These are phyloP conservation scores for Bovichtus variegatus DNA, from an alignment of 2,797 vertebrate genomes.

Conservation along the genomic window DNA sequence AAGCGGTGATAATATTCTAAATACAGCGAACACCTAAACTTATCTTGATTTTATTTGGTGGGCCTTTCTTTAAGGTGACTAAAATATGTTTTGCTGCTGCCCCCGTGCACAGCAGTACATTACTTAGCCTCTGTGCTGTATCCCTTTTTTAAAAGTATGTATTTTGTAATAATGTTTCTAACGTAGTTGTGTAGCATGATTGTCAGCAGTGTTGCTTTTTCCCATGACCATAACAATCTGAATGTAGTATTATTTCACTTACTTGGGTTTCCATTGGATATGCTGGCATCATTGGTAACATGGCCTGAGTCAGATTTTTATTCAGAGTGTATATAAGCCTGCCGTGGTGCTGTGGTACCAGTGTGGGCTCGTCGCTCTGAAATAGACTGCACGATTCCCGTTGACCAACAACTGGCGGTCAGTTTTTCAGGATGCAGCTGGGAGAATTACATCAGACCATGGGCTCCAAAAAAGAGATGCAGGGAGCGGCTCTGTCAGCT, in stretches of 20 bases:
- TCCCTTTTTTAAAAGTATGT: too few species aligned
- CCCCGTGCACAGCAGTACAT: too few species aligned
- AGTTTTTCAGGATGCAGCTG: constrained; percentile 73
- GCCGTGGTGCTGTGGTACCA: constrained; percentile 66
- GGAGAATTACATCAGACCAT: constrained; percentile 73
- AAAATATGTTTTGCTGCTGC: too few species aligned
- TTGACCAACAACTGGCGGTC: constrained; percentile 74
- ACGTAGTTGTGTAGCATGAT: neutral
- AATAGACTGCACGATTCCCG: constrained; percentile 70
- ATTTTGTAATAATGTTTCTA: too few species aligned
- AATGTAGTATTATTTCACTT: constrained; percentile 16
- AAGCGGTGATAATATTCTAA: too few species aligned
- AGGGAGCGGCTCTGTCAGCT: constrained; percentile 68
- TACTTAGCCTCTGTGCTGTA: too few species aligned
- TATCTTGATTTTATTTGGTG: too few species aligned
- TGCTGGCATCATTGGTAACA: constrained; percentile 67
- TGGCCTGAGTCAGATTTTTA: constrained; percentile 58
- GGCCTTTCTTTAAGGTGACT: too few species aligned
- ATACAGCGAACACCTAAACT: too few species aligned
- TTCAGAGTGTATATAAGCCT: constrained; percentile 59
- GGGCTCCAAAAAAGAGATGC: constrained; percentile 57
- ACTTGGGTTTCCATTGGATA: constrained; percentile 33
- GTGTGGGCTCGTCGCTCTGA: constrained; percentile 68
- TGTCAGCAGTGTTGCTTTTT: constrained; percentile 17
- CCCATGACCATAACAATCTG: neutral